Percentiles rank a stretch among this genome's conserved stretches.
Conservation (phyloP, 2,113 vertebrate genomes). For the Ranitomeya variabilis region DNA sequence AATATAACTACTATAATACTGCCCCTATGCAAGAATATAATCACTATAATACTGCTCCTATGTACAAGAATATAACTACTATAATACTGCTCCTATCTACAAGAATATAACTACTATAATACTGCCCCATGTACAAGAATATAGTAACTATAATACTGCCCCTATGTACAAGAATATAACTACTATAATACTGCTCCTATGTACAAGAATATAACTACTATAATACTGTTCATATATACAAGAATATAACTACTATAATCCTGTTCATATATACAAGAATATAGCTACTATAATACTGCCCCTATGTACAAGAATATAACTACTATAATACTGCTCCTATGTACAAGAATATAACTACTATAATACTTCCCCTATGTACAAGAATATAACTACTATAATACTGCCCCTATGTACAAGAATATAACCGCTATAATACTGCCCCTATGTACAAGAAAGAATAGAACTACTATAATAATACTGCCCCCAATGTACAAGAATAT, state of each 20-base stretch:
- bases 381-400: constrained; percentile 7
- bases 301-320: neutral
- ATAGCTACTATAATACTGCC: neutral
- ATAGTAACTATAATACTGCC: too few species aligned
- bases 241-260: neutral
- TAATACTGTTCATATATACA: neutral
- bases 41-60: neutral
- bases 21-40: neutral
- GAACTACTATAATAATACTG: neutral
- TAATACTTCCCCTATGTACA: neutral
- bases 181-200: neutral
- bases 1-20: neutral
- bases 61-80: neutral
- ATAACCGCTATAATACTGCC: neutral
- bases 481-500: neutral
- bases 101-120: neutral
- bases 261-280: neutral
- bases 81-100: neutral
- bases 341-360: neutral
- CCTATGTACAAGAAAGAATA: too few species aligned
- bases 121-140: neutral
- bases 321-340: neutral
- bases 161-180: too few species aligned
- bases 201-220: neutral
- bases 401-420: neutral